Base-by-base conservation (phyloP, 1,140 invertebrate species). In the Metaphire vulgaris region DNA sequence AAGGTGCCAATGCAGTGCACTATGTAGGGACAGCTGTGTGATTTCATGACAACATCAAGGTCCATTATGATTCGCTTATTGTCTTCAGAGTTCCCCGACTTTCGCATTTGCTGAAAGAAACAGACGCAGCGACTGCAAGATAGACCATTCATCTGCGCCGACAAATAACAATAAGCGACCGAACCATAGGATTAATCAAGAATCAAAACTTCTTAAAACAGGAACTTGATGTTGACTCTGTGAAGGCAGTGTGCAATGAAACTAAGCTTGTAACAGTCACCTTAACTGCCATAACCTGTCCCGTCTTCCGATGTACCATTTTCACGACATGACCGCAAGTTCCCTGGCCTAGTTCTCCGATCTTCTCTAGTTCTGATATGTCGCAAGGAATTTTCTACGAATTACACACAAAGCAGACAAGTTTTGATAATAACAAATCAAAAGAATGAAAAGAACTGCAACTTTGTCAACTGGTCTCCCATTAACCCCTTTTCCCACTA, bases 31-130 rank as follows among this genome's bases (percentile, higher is more conserved):
- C 96, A 99, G 84, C 97, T 95, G 81, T 97, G 93, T 68, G 94
- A 97, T 80, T 97, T 94, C 15, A 97, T 89, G 34, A 99, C 95
- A 34, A 99, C 96, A 85, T 98, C 96, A 79, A 99, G 89, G 87
- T 99, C 97, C 95, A 98, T 99, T 69, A 97, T 92, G 74, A 99
- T 98, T 80, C 96, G 90, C 86, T 99, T 98, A 77, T 96, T 97
- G 86, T 99, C 97, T 85, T 99, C 96, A n/a, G 90, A 90, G 84
- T 98, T 98, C 15, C 96, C 94, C 14, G 95, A 97, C 65, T 96
- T 89, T 77, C 96, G 89, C 96, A 99, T 99, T 92, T 99, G 95
- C 91, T 95, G 85, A 76, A 89, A 83, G 79, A 79, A n/a, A n/a
- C n/a, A n/a, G n/a, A n/a, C n/a, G n/a, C n/a, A n/a, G n/a, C n/a